Evolutionary conservation across 2,797 vertebrate species (phyloP), one percentile per base, ranked within the genome.

Genomic region (Parambassis ranga): DNA sequence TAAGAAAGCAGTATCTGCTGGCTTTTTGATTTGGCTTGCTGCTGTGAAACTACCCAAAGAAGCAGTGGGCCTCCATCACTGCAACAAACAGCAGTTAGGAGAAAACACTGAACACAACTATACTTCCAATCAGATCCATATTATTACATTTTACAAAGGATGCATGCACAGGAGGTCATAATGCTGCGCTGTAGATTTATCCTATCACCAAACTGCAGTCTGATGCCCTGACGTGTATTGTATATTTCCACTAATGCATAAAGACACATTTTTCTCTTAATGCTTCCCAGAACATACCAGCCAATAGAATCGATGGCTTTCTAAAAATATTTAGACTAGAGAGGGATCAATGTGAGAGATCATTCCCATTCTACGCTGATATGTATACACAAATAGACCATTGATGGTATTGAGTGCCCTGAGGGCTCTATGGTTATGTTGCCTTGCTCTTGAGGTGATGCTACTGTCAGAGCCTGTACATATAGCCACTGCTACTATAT

Each of bases 241-340:
- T 74, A 58, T 58, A 73, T 71, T 62, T 65, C 37, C 55, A 35
- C 27, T 42, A 65, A 82, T 35, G 67, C 33, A 72, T 55, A 58
- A 76, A 77, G 74, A 77, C 72, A 48, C 78, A 74, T 83, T 78
- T 64, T 52, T 75, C 75, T 67, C 77, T 84, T 84, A 87, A 83
- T 80, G 87, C 86, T 94, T 93, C 90, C 91, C 77, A 89, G 88
- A 94, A 94, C 77, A 81, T 65, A 69, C 51, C 31, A 26, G 48
- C 87, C 57, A 26, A 89, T 87, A 84, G 65, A 92, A 92, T 93
- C 90, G 44, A 92, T 90, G 63, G 38, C 81, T 59, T 83, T 90
- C 91, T 92, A 92, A 92, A 94, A 93, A 91, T 92, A 92, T 92
- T 90, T 88, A 83, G 84, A 86, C 88, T 82, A 38, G 60, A 73